phyloP scores from a whole-genome alignment of 1,140 invertebrate genomes.

The Marisa cornuarietis region DNA sequence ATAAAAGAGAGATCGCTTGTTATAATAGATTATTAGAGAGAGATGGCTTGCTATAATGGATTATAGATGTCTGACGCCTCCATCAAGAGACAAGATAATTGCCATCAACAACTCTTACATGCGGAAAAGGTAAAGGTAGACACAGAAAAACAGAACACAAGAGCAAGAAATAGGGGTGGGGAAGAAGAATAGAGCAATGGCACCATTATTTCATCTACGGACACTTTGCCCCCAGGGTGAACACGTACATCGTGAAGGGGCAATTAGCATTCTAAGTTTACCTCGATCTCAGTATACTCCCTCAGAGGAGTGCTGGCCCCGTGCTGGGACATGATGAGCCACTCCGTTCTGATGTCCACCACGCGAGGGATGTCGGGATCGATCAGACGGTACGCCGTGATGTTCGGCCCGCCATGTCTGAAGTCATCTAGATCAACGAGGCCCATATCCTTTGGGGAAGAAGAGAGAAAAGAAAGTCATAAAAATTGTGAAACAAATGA shows the following conservation, averaged over 20 bases:
- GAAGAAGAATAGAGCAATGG: not conserved
- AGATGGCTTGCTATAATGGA: no score
- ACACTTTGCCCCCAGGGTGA: not conserved
- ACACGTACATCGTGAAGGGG: not conserved
- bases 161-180: not conserved
- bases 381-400: constrained; percentile 62
- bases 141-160: not conserved
- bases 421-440: constrained; percentile 61
- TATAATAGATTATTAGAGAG: no score
- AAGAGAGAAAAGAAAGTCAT: no score
- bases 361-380: constrained; percentile 48
- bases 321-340: constrained; percentile 43
- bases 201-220: not conserved
- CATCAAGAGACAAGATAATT: no score
- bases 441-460: constrained; percentile 54
- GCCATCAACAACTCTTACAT: no score
- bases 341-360: constrained; percentile 45
- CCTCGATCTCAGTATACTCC: constrained; percentile 48
- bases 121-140: not conserved
- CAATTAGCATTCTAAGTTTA: constrained; percentile 19
- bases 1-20: no score
- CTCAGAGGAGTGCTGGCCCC: constrained; percentile 43
- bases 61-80: no score
- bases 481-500: no score
- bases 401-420: constrained; percentile 60